phyloP scores from a whole-genome alignment of 2,113 vertebrate species.

The Nycticorax nycticorax region DNA sequence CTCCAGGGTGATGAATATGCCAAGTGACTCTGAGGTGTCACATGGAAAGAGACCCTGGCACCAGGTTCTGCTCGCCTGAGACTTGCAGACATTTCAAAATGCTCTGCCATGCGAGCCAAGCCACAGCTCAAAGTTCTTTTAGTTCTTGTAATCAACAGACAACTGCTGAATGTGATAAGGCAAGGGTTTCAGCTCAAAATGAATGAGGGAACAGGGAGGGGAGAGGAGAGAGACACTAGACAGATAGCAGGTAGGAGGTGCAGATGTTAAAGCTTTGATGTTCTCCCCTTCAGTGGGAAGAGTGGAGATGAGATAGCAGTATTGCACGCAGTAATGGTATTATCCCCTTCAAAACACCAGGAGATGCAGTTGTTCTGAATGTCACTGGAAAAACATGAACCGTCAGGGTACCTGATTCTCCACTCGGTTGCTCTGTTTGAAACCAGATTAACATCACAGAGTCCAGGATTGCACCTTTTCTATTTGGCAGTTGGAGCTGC shows the following conservation, averaged over 20 bases:
- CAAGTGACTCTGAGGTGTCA: background rate
- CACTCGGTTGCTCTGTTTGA: background rate
- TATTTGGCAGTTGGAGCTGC: background rate
- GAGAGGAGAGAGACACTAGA: background rate
- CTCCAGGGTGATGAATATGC: background rate
- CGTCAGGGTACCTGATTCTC: background rate
- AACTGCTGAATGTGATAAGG: constrained; percentile 43
- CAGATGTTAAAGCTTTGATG: constrained; percentile 1
- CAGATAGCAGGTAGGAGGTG: background rate
- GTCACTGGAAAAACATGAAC: background rate
- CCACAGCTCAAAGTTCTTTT: background rate
- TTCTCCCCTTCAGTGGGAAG: background rate
- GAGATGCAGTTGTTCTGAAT: background rate
- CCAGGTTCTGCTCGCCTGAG: background rate
- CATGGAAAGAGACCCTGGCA: background rate
- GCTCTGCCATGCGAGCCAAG: background rate
- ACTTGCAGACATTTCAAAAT: background rate
- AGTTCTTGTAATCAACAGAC: background rate
- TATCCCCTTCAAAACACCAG: background rate
- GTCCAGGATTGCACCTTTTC: background rate
- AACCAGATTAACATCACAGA: background rate
- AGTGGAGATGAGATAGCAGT: background rate
- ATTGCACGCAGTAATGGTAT: background rate
- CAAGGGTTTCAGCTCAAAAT: background rate
- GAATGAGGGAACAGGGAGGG: background rate